A percentile compares a stretch with the other conserved stretches of the same genome.
phyloP scores from a whole-genome alignment of 2,888 invertebrate genomes.

The Stictocephala bisonia region DNA sequence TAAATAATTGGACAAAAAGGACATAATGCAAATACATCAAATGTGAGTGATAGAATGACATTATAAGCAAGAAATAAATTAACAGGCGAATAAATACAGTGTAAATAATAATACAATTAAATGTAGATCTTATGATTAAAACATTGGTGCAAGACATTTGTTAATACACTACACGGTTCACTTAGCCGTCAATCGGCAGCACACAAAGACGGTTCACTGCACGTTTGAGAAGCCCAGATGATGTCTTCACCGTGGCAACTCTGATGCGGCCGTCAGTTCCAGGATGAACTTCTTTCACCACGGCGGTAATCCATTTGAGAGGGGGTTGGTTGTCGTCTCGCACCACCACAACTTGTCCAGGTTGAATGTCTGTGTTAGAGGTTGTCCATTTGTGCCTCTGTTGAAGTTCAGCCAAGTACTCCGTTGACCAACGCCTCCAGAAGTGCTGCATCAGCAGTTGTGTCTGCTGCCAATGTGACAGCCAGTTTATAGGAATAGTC shows the following conservation, averaged over 20 bases:
- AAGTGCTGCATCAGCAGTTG: slow-evolving; percentile 55
- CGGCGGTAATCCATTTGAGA: slow-evolving; percentile 50
- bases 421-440: slow-evolving; percentile 56
- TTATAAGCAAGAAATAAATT: too few species aligned
- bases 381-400: slow-evolving; percentile 54
- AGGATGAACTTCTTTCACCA: slow-evolving; percentile 49
- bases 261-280: slow-evolving; percentile 51
- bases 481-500: slow-evolving; percentile 1
- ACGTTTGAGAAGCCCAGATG: neutral
- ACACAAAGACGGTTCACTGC: too few species aligned
- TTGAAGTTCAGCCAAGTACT: slow-evolving; percentile 58
- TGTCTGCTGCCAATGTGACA: slow-evolving; percentile 42
- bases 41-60: too few species aligned
- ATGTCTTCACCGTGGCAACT: slow-evolving; percentile 52
- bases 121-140: too few species aligned
- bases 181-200: too few species aligned
- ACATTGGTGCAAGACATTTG: too few species aligned
- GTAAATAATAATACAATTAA: too few species aligned
- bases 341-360: slow-evolving; percentile 52
- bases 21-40: too few species aligned
- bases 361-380: slow-evolving; percentile 1
- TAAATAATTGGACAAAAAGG: too few species aligned
- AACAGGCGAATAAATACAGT: too few species aligned
- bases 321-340: slow-evolving; percentile 50
- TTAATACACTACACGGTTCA: too few species aligned